These are phyloP conservation scores for Aphrophora alni DNA, from an alignment of 2,888 invertebrate species.

Conservation along the genomic window DNA sequence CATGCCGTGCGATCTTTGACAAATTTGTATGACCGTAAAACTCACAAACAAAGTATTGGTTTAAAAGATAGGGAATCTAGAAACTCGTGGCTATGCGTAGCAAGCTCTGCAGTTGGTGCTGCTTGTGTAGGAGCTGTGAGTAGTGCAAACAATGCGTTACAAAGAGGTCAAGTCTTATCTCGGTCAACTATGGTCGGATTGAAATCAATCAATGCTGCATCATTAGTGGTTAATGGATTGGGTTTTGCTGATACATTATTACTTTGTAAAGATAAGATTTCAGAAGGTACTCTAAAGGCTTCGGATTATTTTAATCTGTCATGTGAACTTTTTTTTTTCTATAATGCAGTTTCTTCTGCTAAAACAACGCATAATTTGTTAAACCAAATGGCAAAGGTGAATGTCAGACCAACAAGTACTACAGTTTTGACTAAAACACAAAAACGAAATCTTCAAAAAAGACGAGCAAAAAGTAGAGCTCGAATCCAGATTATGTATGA, in stretches of 20 bases:
- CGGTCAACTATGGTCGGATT: background rate
- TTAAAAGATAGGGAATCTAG: slow-evolving; percentile 7
- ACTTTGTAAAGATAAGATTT: slow-evolving; percentile 6
- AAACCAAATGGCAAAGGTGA: slow-evolving; percentile 6
- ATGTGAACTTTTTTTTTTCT: slow-evolving; percentile 21
- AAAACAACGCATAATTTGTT: slow-evolving; percentile 9
- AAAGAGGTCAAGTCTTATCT: background rate
- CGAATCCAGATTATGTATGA: background rate
- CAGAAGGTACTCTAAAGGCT: background rate
- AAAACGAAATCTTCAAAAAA: slow-evolving; percentile 20
- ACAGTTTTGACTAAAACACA: slow-evolving; percentile 20
- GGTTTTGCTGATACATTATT: slow-evolving; percentile 22
- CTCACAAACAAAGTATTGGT: slow-evolving; percentile 11
- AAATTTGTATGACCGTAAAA: slow-evolving; percentile 13
- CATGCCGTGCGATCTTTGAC: background rate
- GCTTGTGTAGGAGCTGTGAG: background rate
- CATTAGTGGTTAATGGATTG: slow-evolving; percentile 15
- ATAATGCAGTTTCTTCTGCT: slow-evolving; percentile 26
- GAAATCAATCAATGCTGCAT: slow-evolving; percentile 2
- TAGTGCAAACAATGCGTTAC: background rate
- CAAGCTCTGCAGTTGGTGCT: slow-evolving; percentile 9
- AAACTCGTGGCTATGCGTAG: slow-evolving; percentile 14
- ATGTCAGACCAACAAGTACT: background rate
- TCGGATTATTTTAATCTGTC: slow-evolving; percentile 23
- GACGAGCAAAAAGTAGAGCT: slow-evolving; percentile 28